phyloP scores from a whole-genome alignment of 2,113 vertebrate species.

The Andinoacara biseriatus region DNA sequence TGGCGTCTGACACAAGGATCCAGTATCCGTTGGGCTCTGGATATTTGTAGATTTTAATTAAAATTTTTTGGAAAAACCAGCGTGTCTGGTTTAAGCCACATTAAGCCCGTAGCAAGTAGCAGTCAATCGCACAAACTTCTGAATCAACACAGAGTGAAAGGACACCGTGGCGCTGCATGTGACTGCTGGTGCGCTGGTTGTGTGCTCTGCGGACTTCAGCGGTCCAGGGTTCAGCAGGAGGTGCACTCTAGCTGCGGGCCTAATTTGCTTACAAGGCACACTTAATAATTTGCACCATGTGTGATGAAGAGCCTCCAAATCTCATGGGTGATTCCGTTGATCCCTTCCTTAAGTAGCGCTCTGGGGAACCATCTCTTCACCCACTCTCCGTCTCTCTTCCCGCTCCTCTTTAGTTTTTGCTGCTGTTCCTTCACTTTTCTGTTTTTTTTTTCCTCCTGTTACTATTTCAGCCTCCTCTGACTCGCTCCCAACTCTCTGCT shows the following conservation, averaged over 20 bases:
- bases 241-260: constrained; percentile 36
- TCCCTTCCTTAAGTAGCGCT: constrained; percentile 57
- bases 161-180: background rate
- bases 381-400: background rate
- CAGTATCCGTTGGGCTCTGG: background rate
- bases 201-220: constrained; percentile 7
- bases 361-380: constrained; percentile 47
- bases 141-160: background rate
- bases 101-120: background rate
- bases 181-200: background rate
- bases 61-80: background rate
- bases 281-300: constrained; percentile 51
- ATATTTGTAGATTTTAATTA: background rate
- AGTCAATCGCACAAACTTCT: background rate
- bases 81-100: constrained; percentile 3
- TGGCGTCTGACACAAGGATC: background rate
- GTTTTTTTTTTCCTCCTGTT: constrained; percentile 14
- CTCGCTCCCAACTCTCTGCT: constrained; percentile 10
- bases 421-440: background rate
- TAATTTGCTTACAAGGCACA: constrained; percentile 55
- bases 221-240: constrained; percentile 49
- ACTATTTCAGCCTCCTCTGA: constrained; percentile 19
- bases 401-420: constrained; percentile 21
- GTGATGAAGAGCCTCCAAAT: constrained; percentile 53
- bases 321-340: constrained; percentile 55